Conservation (phyloP, 2,797 vertebrate species). For the Neosalanx taihuensis region DNA sequence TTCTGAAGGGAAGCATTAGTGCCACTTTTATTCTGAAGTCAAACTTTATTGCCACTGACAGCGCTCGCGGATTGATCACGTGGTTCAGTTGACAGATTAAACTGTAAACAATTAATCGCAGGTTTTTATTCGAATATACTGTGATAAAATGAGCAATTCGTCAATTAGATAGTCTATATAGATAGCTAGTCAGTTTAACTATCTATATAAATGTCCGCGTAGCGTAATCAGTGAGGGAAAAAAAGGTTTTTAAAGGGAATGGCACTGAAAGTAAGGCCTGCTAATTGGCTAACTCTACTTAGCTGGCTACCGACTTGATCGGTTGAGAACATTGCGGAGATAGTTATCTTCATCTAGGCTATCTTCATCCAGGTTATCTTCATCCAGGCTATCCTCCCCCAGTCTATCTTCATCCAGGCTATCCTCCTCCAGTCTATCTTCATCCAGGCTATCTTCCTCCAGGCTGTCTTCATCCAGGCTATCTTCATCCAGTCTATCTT, state of each 20-base stretch:
- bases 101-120: neutral
- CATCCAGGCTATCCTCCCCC: too few relatives aligned
- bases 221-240: neutral
- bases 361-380: too few relatives aligned
- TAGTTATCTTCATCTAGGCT: too few relatives aligned
- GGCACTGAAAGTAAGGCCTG: neutral
- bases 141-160: neutral
- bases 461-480: too few relatives aligned
- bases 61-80: neutral
- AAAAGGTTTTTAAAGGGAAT: neutral
- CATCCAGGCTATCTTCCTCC: too few relatives aligned
- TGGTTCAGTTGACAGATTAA: neutral
- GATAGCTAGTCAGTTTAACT: neutral
- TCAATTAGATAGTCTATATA: neutral
- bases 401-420: too few relatives aligned
- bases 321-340: neutral
- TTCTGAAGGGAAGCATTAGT: neutral
- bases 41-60: neutral
- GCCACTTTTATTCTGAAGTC: neutral
- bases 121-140: neutral
- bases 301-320: conserved; percentile 24
- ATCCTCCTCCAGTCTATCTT: too few relatives aligned
- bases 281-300: conserved; percentile 13
- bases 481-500: too few relatives aligned
- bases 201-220: neutral